Evolutionary conservation across 2,113 vertebrate genomes (phyloP), one percentile per base, ranked within the genome.

Genomic region (Ahaetulla prasina): DNA sequence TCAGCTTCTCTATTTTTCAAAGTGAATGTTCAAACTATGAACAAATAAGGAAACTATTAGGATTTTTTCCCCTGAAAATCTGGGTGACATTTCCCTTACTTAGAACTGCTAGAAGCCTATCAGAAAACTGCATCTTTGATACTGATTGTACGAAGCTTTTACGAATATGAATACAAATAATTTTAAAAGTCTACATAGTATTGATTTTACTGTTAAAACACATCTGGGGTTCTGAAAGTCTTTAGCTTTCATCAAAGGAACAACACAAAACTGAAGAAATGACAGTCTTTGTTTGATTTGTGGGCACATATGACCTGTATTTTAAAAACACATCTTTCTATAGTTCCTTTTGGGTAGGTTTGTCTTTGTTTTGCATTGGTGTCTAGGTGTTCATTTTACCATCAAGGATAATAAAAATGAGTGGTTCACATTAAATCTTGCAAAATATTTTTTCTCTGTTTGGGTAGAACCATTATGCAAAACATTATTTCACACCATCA

Each of bases 1-100:
- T 14, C 22, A 93, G 60, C 22, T 50, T 0, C 0, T 18, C 80
- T 49, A 45, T 86, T 84, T 25, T 92, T 25, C 43, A 84, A 89
- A 16, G 50, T 47, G 91, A 20, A 25, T 2, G 45, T 45, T 1
- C 45, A 2, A 54, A 0, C 60, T 23, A 50, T 7, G 86, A 25
- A 10, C 91, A 11, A 74, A 89, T 92, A 88, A 87, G 45, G 93
- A 96, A 92, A 94, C 4, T 22, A 57, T 50, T 53, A 43, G 49
- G n/a, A 52, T 3, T 94, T 0, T n/a, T 14, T 16, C 11, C 10
- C 54, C 7, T 27, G 35, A 27, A 54, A 8, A 8, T 35, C 12
- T 45, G 89, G n/a, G 18, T 80, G n/a, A 74, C 4, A 50, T 53
- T 92, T 80, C 47, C 14, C 23, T 54, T 4, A 60, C 43, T 30